Base-by-base conservation (phyloP, 1,140 invertebrate genomes). In the Daktulosphaira vitifoliae region DNA sequence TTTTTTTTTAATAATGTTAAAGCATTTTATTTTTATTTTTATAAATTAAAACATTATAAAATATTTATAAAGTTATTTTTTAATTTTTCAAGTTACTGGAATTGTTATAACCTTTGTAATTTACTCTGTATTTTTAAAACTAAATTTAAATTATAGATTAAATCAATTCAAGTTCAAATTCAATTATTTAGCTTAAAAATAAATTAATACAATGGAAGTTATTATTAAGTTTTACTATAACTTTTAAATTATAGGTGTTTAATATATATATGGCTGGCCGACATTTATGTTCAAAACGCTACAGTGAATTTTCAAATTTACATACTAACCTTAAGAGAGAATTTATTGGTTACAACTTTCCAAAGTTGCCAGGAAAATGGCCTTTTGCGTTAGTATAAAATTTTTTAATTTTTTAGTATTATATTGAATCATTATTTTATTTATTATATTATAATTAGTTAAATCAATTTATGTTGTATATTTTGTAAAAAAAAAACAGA, bases 181-280 rank as follows among this genome's bases (percentile, higher is more conserved):
- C n/a, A n/a, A n/a, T n/a, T n/a, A n/a, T n/a, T n/a, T n/a, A n/a
- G n/a, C n/a, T n/a, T n/a, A n/a, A n/a, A n/a, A n/a, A n/a, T n/a
- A n/a, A n/a, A n/a, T n/a, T n/a, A n/a, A n/a, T n/a, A n/a, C n/a
- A n/a, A n/a, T n/a, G n/a, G n/a, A n/a, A n/a, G n/a, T n/a, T n/a
- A n/a, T n/a, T n/a, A n/a, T n/a, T n/a, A n/a, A n/a, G n/a, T n/a
- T 54, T 18, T 38, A 2, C 15, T 25, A 37, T 29, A 23, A 29
- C n/a, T 42, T 39, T 67, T 68, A 49, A 54, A 66, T 73, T 74
- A 46, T 70, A 81, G 80, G 82, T 96, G 1, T 99, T 92, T 77
- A 98, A 98, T 75, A 96, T 99, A 67, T 96, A 98, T 75, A 98
- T 99, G 95, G 96, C 96, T 26, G 96, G 96, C 0, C 77, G 96